A percentile compares a stretch with the other conserved stretches of the same genome.
These are phyloP conservation scores for Diacarnus erythraeanus DNA, from an alignment of 37 sponge, comb jelly and placozoan species.

Conservation along the genomic window DNA sequence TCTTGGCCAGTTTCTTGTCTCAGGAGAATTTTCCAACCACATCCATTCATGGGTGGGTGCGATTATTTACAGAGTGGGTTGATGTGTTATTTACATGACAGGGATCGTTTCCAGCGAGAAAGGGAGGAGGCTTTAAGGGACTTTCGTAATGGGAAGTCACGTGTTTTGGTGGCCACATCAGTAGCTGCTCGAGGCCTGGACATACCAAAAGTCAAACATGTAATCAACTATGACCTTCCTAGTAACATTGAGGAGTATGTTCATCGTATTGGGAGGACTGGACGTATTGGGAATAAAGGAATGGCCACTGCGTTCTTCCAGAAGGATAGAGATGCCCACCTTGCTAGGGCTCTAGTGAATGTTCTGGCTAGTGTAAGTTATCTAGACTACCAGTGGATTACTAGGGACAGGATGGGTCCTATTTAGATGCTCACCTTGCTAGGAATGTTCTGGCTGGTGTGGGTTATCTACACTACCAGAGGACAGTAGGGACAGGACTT, in stretches of 20 bases:
- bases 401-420: too few species aligned
- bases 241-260: slow-evolving; percentile 90
- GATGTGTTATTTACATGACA: slow-evolving; percentile 10
- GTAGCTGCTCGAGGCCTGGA: slow-evolving; percentile 96
- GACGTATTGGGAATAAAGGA: slow-evolving; percentile 91
- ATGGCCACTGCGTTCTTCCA: slow-evolving; percentile 93
- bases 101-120: slow-evolving; percentile 91
- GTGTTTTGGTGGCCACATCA: slow-evolving; percentile 91
- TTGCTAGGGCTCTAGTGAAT: slow-evolving; percentile 89
- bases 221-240: slow-evolving; percentile 95
- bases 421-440: slow-evolving; percentile 75
- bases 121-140: slow-evolving; percentile 92
- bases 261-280: slow-evolving; percentile 95
- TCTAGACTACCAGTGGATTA: too few species aligned
- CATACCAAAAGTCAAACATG: slow-evolving; percentile 93
- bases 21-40: slow-evolving; percentile 90
- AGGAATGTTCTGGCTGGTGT: slow-evolving; percentile 88
- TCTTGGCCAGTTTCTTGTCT: slow-evolving; percentile 85
- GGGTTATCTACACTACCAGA: too few species aligned
- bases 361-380: slow-evolving; percentile 79
- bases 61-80: background rate
- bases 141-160: slow-evolving; percentile 78
- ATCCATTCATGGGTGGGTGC: slow-evolving; percentile 88
- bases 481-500: too few species aligned
- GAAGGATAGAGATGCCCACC: slow-evolving; percentile 50